Evolutionary conservation across 2,113 vertebrate species (phyloP), one percentile per base, ranked within the genome.

Genomic region (Fregata magnificens): DNA sequence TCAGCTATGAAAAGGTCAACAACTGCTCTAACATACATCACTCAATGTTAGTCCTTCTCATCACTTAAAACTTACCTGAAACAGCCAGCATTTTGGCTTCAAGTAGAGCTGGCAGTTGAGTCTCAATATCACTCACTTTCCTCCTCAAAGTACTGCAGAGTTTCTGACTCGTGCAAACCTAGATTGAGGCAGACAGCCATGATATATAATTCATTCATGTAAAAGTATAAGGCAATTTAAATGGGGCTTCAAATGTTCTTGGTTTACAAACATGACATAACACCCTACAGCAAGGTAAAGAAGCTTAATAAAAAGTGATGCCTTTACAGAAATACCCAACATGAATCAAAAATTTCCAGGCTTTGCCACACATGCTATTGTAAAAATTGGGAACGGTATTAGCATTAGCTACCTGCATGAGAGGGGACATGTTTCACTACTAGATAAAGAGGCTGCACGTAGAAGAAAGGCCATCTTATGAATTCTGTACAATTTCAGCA

Each of bases 61-160:
- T 50, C 14, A 61, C 34, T 44, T 49, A 76, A 83, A 81, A 88
- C 88, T 92, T 98, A 99, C 99, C 99, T 98, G 99, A 99, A 91
- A 98, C 88, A 89, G 99, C 99, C 4, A 99, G 98, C 93, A 98
- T 97, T 97, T 99, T 99, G 95, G 99, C 99, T 97, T 99, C 99
- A 21, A 99, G 98, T 90, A 99, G 97, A 7, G 97, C 95, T 78
- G 98, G 98, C 62, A 99, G 98, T 34, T 98, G 99, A 34, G 98
- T 98, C 91, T 99, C 99, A 58, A 99, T 98, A 94, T 99, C 98
- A 24, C 96, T 98, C 83, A 99, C 98, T 98, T 98, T 99, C 96
- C 97, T 98, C 93, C 98, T 98, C 90, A 99, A 97, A 96, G 98
- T 98, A 90, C 97, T 98, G 96, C 98, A 98, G 93, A 99, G 97